Conservation (phyloP, 2,797 vertebrate genomes). For the Triplophysa yarkandensis region DNA sequence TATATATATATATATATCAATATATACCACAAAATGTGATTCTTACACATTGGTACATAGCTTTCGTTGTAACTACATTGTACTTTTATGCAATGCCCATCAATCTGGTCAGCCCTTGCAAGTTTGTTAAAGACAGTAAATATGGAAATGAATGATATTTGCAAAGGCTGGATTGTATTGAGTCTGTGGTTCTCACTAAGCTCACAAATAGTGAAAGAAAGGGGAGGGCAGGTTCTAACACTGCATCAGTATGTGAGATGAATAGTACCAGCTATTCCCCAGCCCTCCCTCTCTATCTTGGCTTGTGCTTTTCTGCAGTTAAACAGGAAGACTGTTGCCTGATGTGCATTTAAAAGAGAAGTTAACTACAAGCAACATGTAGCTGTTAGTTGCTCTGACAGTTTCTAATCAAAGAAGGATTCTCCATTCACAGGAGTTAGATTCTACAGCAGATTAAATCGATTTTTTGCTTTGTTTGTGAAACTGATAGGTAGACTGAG, state of each 20-base stretch:
- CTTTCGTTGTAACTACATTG: constrained; percentile 15
- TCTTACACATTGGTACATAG: background rate
- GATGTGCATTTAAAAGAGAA: constrained; percentile 17
- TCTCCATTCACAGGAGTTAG: background rate
- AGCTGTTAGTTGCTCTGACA: background rate
- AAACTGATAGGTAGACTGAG: background rate
- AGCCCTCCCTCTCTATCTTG: constrained; percentile 2
- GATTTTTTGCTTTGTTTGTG: background rate
- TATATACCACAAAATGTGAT: constrained; percentile 10
- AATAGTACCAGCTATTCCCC: constrained; percentile 63
- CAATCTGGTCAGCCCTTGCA: background rate
- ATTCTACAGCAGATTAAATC: background rate
- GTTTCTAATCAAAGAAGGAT: background rate
- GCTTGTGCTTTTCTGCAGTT: constrained; percentile 20
- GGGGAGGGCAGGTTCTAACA: constrained; percentile 56
- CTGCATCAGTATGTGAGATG: constrained; percentile 76
- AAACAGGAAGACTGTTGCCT: constrained; percentile 6
- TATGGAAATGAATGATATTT: constrained; percentile 29
- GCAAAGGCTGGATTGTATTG: constrained; percentile 38
- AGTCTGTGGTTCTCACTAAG: constrained; percentile 20
- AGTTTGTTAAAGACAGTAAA: constrained; percentile 24
- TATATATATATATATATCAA: too few relatives aligned
- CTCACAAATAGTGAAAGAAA: constrained; percentile 16
- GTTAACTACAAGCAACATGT: background rate
- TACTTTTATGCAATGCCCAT: constrained; percentile 8